Evolutionary conservation across 2,797 vertebrate genomes (phyloP), one percentile per base, ranked within the genome.

Genomic region (Thamnophis elegans): DNA sequence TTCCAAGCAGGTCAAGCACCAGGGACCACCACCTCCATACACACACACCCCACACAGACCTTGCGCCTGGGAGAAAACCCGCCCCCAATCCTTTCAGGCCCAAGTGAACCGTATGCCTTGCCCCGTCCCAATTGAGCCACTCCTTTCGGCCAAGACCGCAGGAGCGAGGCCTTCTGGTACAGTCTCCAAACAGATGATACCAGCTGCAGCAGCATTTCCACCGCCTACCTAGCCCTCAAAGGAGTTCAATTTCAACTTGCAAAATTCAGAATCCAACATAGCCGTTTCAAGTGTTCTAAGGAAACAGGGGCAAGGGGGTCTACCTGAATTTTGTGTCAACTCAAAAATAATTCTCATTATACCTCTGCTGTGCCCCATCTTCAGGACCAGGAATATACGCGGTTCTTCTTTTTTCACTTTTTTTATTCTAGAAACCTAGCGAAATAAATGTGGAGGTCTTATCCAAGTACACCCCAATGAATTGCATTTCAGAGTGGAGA

Each of bases 121-220:
- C n/a, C 12, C n/a, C 14, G 1, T 32, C n/a, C 5, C n/a, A 13
- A 1, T 13, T 28, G 0, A 32, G 13, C n/a, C 0, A 2, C 65
- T 36, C n/a, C 14, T 36, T n/a, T 32, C 6, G 2, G 6, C 65
- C 14, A 73, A 73, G 16, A 73, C 7, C 16, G 12, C 2, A 4
- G 11, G 26, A 20, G 18, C 11, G 9, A 22, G 58, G 2, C n/a
- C 20, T n/a, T 16, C 11, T 60, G 14, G 11, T 25, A 18, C 20
- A n/a, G 26, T 53, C 11, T 10, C 87, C 25, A 0, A 89, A 42
- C 1, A 92, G 26, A 26, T 13, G 22, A 5, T 2, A 11, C 18
- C 51, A 28, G 42, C 68, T 20, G 53, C 0, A 78, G 16, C 68
- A 78, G 68, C 68, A 42, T 20, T 42, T 78, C 68, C 68, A 18